Percentiles rank a stretch among this genome's conserved stretches.
phyloP scores from a whole-genome alignment of 2,113 vertebrate species.

The Ondatra zibethicus region DNA sequence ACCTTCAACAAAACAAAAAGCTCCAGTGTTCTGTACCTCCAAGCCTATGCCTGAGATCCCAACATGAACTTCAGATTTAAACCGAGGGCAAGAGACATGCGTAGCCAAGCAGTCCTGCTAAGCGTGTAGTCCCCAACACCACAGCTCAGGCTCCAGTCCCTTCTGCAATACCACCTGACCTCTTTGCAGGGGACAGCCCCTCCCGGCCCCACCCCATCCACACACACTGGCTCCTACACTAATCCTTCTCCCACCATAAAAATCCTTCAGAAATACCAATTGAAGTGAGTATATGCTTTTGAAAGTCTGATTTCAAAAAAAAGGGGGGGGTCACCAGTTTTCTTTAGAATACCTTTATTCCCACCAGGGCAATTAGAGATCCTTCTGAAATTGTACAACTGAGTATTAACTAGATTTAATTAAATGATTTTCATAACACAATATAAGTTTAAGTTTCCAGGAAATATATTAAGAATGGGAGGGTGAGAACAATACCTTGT shows the following conservation, averaged over 20 bases:
- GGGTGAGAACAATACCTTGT: not conserved
- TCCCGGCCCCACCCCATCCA: accelerated
- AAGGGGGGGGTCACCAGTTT: not conserved
- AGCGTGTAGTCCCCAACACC: not conserved
- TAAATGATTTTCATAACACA: not conserved
- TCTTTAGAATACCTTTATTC: not conserved
- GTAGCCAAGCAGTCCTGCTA: not conserved
- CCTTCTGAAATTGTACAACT: not conserved
- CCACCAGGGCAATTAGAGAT: not conserved
- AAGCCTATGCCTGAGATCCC: not conserved
- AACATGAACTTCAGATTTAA: not conserved
- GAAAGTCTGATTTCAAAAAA: not conserved
- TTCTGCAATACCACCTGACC: not conserved
- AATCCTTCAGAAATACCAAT: not conserved
- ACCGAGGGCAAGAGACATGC: not conserved
- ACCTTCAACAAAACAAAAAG: not conserved
- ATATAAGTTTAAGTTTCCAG: not conserved
- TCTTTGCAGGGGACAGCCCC: not conserved
- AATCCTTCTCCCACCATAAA: not conserved
- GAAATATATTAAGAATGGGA: not conserved
- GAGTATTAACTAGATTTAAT: not conserved
- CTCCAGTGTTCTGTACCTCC: not conserved
- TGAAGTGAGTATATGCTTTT: not conserved
- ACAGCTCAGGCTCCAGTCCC: not conserved
- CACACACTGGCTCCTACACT: not conserved